Evolutionary conservation across 2,797 vertebrate genomes (phyloP).

Genomic region (Catharus ustulatus): DNA sequence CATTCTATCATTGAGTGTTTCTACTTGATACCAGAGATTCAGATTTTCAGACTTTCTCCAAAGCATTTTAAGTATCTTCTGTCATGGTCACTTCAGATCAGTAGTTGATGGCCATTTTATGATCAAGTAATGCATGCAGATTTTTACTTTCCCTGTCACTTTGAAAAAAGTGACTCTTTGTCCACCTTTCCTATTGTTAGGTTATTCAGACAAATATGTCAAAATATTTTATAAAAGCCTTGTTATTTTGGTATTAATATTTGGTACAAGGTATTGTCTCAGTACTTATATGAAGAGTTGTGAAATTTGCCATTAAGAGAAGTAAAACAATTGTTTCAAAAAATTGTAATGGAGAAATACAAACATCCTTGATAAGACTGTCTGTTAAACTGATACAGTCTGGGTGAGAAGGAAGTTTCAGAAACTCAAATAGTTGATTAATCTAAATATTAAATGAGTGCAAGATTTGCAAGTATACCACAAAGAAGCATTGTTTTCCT

Average conservation of each 20-base stretch:
- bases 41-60: neutral
- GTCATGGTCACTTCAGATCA: neutral
- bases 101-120: neutral
- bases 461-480: neutral
- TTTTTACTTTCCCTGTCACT: neutral
- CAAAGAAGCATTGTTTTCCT: neutral
- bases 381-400: neutral
- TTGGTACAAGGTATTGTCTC: neutral
- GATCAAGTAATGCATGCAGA: neutral
- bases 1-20: neutral
- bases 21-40: neutral
- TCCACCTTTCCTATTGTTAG: neutral
- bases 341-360: neutral
- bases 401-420: neutral
- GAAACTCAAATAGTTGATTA: neutral
- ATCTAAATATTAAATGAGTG: neutral
- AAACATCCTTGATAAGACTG: neutral
- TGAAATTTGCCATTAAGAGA: neutral
- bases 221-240: neutral
- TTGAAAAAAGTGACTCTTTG: neutral
- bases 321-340: neutral
- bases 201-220: neutral
- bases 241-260: neutral
- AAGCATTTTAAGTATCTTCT: neutral
- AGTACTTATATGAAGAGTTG: neutral